phyloP scores from a whole-genome alignment of 2,113 vertebrate species.

The Tachuris rubrigastra region DNA sequence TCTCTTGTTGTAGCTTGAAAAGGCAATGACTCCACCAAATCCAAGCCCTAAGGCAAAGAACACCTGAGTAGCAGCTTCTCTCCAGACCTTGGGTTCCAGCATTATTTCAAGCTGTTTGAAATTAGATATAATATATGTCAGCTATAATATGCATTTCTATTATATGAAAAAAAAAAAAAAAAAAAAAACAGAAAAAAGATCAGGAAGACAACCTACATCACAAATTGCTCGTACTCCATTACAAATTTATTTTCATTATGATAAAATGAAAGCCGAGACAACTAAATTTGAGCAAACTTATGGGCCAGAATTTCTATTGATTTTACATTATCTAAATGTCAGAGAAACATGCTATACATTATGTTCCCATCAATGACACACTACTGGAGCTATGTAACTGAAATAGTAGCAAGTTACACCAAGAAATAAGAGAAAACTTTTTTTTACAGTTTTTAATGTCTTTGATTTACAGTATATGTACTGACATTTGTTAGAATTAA shows the following conservation, averaged over 20 bases:
- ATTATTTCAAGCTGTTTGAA: conserved; percentile 93
- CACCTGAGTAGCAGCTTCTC: conserved; percentile 96
- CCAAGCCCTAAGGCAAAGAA: conserved; percentile 97
- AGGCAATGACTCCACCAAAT: conserved; percentile 97
- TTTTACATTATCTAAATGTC: background rate
- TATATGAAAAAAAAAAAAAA: conserved; percentile 22
- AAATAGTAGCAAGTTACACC: background rate
- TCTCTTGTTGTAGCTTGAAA: conserved; percentile 99
- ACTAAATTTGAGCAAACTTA: background rate
- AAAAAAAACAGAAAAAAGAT: conserved; percentile 12
- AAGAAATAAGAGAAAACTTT: background rate
- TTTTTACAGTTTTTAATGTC: background rate
- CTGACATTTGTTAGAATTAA: background rate
- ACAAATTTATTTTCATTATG: background rate
- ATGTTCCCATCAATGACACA: background rate
- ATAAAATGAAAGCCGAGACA: background rate
- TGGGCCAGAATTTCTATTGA: background rate
- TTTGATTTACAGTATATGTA: background rate
- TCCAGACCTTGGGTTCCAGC: conserved; percentile 95
- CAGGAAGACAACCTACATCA: conserved; percentile 10
- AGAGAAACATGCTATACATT: background rate
- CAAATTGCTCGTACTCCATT: background rate
- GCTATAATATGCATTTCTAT: conserved; percentile 55
- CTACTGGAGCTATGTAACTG: background rate
- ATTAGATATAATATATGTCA: conserved; percentile 69